Percentiles rank a stretch among this genome's conserved stretches.
These are phyloP conservation scores for Atherinomorus stipes DNA, from an alignment of 2,113 vertebrate genomes.

Conservation along the genomic window DNA sequence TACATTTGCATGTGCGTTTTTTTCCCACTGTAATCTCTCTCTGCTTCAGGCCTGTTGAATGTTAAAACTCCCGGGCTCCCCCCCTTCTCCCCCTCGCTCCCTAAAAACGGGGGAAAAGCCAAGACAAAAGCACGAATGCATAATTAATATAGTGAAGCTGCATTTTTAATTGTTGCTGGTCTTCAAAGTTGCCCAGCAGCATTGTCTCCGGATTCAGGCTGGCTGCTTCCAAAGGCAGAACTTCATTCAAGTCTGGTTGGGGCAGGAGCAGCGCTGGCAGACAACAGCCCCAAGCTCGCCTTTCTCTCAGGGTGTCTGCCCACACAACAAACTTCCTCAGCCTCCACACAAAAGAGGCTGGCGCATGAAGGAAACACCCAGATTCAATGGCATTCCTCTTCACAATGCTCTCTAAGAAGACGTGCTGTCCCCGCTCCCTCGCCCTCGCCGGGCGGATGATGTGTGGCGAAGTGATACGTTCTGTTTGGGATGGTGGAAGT, in stretches of 20 bases:
- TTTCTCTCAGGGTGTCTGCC: slow-evolving; percentile 83
- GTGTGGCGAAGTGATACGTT: slow-evolving; percentile 51
- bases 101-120: background rate
- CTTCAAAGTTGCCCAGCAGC: slow-evolving; percentile 76
- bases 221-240: slow-evolving; percentile 80
- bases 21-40: slow-evolving; percentile 56
- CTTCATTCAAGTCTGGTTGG: slow-evolving; percentile 72
- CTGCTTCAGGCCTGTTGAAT: slow-evolving; percentile 64
- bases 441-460: slow-evolving; percentile 53
- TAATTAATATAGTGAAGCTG: slow-evolving; percentile 78
- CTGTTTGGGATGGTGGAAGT: too few relatives aligned
- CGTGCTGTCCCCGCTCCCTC: slow-evolving; percentile 48
- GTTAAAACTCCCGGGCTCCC: slow-evolving; percentile 36
- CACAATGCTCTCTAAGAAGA: slow-evolving; percentile 77
- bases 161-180: slow-evolving; percentile 79
- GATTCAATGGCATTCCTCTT: slow-evolving; percentile 84
- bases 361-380: slow-evolving; percentile 75
- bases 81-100: slow-evolving; percentile 4
- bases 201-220: slow-evolving; percentile 77
- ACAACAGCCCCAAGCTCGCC: slow-evolving; percentile 78
- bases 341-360: slow-evolving; percentile 79
- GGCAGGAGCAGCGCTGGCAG: slow-evolving; percentile 67
- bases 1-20: slow-evolving; percentile 39
- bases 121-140: slow-evolving; percentile 77
- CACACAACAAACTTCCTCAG: slow-evolving; percentile 84